Base-by-base conservation (phyloP, 2,797 vertebrate species). In the Pangasius macronema region DNA sequence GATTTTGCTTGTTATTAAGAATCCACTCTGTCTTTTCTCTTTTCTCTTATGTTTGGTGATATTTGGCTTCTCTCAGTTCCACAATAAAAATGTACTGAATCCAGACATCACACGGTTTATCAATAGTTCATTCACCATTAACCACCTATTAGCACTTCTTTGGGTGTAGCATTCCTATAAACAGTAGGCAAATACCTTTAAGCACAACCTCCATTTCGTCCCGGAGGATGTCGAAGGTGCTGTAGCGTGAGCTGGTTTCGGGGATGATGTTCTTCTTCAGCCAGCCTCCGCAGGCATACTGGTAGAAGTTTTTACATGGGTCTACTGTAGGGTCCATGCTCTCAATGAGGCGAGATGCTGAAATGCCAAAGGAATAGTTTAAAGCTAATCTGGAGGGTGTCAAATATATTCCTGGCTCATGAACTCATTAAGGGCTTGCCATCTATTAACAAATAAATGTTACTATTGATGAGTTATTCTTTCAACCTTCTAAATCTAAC, bases 211-310 rank as follows among this genome's bases (percentile, higher is more conserved):
- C 97, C 87, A 99, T 93, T 85, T 98, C 96, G 16, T 98, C 97
- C 91, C 97, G 95, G 91, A 99, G 93, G 93, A 99, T 97, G 94
- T 98, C 97, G 90, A 99, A 99, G 90, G 97, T 99, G 94, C 98
- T 97, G 89, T 99, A 97, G 92, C 97, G 95, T 42, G 97, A 97
- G 92, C 96, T 98, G 93, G 97, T 98, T 92, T 99, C 98, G 0
- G 98, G 98, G 92, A 99, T 98, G 92, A 99, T 93, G 89, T 99
- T 97, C 94, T 95, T 98, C 92, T 96, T 98, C 70, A 99, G 91
- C 98, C 98, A 99, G 53, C 98, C 98, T 90, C 98, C 98, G 8
- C 98, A 99, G 89, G 98, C 97, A 0, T 96, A 99, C 90, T 98
- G 96, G 93, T 98, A 99, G 89, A 99, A 99, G 93, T 99, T 96